Evolutionary conservation across 2,113 vertebrate genomes (phyloP).

Genomic region (Hemiprocne comata): DNA sequence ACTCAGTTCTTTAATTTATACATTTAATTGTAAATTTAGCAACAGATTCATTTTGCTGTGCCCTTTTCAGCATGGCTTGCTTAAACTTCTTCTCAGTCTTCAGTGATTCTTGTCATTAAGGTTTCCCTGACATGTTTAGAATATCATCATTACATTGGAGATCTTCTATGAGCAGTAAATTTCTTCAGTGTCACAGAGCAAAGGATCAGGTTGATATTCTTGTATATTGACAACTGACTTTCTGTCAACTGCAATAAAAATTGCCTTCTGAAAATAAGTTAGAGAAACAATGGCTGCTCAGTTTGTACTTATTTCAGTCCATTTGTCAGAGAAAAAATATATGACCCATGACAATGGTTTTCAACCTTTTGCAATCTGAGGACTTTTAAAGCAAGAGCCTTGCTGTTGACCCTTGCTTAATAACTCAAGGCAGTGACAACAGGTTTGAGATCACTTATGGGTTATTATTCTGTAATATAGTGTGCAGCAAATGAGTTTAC

Average conservation of each 20-base stretch:
- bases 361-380: background rate
- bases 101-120: background rate
- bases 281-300: background rate
- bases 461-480: background rate
- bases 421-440: background rate
- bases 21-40: background rate
- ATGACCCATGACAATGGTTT: background rate
- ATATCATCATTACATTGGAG: background rate
- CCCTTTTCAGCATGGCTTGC: background rate
- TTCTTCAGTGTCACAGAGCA: background rate
- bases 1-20: background rate
- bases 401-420: background rate
- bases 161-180: background rate
- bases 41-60: rapidly evolving
- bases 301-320: background rate
- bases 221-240: background rate
- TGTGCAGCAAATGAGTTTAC: background rate
- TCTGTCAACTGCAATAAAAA: background rate
- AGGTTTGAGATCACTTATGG: background rate
- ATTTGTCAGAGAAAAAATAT: background rate
- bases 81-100: background rate
- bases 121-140: background rate
- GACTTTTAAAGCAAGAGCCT: background rate
- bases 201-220: background rate
- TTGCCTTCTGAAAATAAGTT: background rate